Evolutionary conservation across 2,113 vertebrate species (phyloP), one percentile per base, ranked within the genome.

Genomic region (Numida meleagris): DNA sequence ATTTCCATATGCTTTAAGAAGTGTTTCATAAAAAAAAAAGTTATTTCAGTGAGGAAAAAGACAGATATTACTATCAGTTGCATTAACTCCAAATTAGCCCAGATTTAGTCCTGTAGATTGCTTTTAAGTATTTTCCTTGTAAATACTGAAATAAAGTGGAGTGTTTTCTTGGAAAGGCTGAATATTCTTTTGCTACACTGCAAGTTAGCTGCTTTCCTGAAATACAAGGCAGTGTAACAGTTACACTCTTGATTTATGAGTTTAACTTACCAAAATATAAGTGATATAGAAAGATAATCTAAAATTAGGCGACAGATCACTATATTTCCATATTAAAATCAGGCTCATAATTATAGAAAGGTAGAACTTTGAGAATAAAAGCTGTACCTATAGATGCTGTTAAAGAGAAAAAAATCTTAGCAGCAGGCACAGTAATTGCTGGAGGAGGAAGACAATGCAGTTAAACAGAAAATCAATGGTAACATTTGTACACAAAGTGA

Each of bases 391-490:
- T 20, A 40, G 17, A 40, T 53, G 2, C 2, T 12, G 38, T 73
- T 80, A 85, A 86, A 62, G 17, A 23, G 14, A 34, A 53, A 34
- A 89, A 85, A 76, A n/a, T 4, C 38, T 9, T 65, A 80, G 7
- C 50, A 59, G 21, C 42, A 50, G 18, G 25, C 31, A 43, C 14
- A 42, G 21, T 58, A 93, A 80, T 94, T 91, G 85, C 82, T 88
- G 59, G 71, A 88, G 36, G 29, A 93, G 86, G 72, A 83, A 90
- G 75, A 74, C 43, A 89, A 76, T 42, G 25, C 6, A 55, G 33
- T 67, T 93, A 83, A 96, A 93, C 25, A 81, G 88, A 93, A 94
- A 93, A 94, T 91, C 88, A 81, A 91, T 94, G 8, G 12, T 50
- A 91, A 88, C 72, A 67, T 94, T 95, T 91, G 45, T 96, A 91